These are phyloP conservation scores for Hylaea fasciaria DNA, from an alignment of 2,888 invertebrate species.

Conservation along the genomic window DNA sequence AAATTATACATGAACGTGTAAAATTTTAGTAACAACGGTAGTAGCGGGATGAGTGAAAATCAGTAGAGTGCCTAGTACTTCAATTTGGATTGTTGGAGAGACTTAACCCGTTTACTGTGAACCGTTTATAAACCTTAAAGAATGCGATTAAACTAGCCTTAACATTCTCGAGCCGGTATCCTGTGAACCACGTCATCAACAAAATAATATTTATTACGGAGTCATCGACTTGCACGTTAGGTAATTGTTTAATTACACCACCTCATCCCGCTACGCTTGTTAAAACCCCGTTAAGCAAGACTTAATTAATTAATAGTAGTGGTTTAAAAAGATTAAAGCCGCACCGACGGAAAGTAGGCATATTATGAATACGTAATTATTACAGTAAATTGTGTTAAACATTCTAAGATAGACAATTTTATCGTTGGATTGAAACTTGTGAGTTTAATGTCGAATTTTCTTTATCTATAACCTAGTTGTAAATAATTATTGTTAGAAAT, in stretches of 20 bases:
- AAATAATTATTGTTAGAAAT: no score
- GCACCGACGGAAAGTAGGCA: conserved; percentile 19
- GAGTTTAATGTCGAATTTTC: conserved; percentile 18
- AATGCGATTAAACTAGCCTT: no score
- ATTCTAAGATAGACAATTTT: conserved; percentile 22
- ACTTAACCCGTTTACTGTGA: no score
- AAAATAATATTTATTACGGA: conserved; percentile 4
- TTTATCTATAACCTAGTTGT: neutral
- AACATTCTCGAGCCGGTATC: neutral
- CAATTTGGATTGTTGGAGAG: no score
- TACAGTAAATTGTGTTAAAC: conserved; percentile 19
- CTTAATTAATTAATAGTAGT: conserved; percentile 29
- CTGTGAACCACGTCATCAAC: conserved; percentile 2
- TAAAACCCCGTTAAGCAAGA: conserved; percentile 29
- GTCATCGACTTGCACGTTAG: conserved; percentile 13
- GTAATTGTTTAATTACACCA: conserved; percentile 28
- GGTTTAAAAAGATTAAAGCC: conserved; percentile 30
- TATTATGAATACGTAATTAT: conserved; percentile 17
- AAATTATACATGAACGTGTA: no score
- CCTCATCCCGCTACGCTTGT: conserved; percentile 36
- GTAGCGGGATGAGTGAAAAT: no score
- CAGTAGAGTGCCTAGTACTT: no score
- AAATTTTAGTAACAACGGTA: no score
- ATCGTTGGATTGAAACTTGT: neutral
- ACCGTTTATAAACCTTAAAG: no score